Base-by-base conservation (phyloP, 2,113 vertebrate species). In the Ictidomys tridecemlineatus region DNA sequence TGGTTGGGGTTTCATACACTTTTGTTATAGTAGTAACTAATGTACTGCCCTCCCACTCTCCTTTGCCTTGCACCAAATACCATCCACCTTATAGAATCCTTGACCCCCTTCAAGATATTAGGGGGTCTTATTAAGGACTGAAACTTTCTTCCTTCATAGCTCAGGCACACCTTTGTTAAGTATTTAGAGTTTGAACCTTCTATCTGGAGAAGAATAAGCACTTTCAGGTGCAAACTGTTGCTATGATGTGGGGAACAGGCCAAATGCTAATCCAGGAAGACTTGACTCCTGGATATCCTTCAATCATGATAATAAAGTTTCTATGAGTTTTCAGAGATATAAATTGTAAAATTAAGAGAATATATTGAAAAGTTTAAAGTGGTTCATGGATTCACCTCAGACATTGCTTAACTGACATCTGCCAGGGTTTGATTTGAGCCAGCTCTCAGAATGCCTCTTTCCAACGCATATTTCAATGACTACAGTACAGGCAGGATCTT, bases 311-410 rank as follows among this genome's bases (percentile, higher is more conserved):
- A 78, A 94, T 74, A 86, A 88, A 91, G 63, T 93, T 70, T 39
- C 28, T 39, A 8, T 10, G 63, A 77, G 14, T 95, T 85, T 90
- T 61, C 78, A 95, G 39, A 93, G 20, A 85, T 73, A 51, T 26
- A 94, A 34, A 65, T 80, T 72, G 0, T 72, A 91, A 96, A 97
- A 97, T 85, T 87, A 69, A 94, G 79, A 76, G 16, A 87, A 10
- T 76, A 51, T n/a, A 34, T 34, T 32, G 32, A 67, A 70, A 65
- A 73, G n/a, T 72, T 85, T 91, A 42, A 72, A 39, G 39, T 42
- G 42, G 65, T 85, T 63, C 53, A 39, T 22, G 18, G 42, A 90
- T 58, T 77, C 45, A 87, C 45, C 8, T 12, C 48, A 87, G 79
- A 74, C 4, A 11, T 90, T 70, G 4, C 11, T 77, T 87, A 72